Evolutionary conservation across 2,113 vertebrate species (phyloP), one percentile per base, ranked within the genome.

Genomic region (Cranoglanis bouderius): DNA sequence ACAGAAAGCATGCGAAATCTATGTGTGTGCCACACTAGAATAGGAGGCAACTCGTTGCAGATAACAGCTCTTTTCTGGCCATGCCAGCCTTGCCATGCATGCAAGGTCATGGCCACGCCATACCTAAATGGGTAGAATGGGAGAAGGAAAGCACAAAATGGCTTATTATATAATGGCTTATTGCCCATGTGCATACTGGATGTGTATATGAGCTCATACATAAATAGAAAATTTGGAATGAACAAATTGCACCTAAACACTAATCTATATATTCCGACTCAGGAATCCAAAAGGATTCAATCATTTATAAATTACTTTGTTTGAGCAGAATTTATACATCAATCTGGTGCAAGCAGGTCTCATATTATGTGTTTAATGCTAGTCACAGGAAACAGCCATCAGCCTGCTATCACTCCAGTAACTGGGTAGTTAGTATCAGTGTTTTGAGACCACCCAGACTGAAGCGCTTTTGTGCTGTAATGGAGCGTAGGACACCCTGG

Each of bases 361-460:
- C 35, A n/a, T 8, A 88, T 32, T 26, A 70, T 19, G 9, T 88
- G 35, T 77, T 35, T 35, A 49, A 78, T 24, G n/a, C n/a, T 67
- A 67, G 59, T 32, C 53, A 80, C 82, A 65, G 82, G 72, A 51
- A 88, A 77, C 32, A 61, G 63, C 49, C n/a, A 53, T 32, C 65
- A 83, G 4, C 35, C 57, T 80, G 59, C 55, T 21, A 61, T 78
- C 40, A 74, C 75, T 19, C 29, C 82, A 40, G 67, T 72, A 85
- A 40, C 57, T 86, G 61, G 67, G 77, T 43, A 83, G 70, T 46
- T 77, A 61, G 59, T 63, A 90, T 84, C 84, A n/a, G 55, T 90
- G 57, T 92, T 87, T 93, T 90, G 92, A 88, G 94, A 95, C 95
- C 96, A 95, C 95, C 94, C 86, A 63, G 87, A 88, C 86, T 90